These are phyloP conservation scores for Ispidina picta DNA, from an alignment of 2,797 vertebrate genomes.

Conservation along the genomic window DNA sequence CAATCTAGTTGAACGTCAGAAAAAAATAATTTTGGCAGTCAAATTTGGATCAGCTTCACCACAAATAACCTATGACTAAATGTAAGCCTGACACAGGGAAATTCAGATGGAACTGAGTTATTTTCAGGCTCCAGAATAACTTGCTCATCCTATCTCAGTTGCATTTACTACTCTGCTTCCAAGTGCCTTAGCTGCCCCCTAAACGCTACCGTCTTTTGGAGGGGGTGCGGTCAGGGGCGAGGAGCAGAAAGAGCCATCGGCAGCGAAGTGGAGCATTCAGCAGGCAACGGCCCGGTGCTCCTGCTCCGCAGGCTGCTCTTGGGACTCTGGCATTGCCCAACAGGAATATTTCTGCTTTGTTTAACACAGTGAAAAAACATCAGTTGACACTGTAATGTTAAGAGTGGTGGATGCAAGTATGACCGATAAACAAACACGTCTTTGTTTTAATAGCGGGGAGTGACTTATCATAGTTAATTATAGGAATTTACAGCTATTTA, in stretches of 20 bases:
- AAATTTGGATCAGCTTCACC: neutral
- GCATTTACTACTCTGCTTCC: neutral
- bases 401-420: constrained; percentile 73
- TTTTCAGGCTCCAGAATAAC: neutral
- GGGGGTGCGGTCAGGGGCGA: neutral
- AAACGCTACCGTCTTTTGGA: neutral
- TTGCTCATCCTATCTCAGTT: neutral
- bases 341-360: constrained; percentile 74
- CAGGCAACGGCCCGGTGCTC: neutral
- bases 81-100: neutral
- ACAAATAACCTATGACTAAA: neutral
- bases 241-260: neutral
- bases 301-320: constrained; percentile 6
- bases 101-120: neutral
- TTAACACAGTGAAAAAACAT: constrained; percentile 78
- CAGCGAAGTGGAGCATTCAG: constrained; percentile 30
- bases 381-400: constrained; percentile 70
- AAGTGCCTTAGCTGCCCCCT: neutral
- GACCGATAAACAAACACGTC: constrained; percentile 79
- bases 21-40: neutral
- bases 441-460: constrained; percentile 82
- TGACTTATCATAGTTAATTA: constrained; percentile 83
- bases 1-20: neutral
- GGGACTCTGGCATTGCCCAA: constrained; percentile 50
- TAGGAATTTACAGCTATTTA: constrained; percentile 85